These are phyloP conservation scores for Boloria selene DNA, from an alignment of 2,888 invertebrate species.

Conservation along the genomic window DNA sequence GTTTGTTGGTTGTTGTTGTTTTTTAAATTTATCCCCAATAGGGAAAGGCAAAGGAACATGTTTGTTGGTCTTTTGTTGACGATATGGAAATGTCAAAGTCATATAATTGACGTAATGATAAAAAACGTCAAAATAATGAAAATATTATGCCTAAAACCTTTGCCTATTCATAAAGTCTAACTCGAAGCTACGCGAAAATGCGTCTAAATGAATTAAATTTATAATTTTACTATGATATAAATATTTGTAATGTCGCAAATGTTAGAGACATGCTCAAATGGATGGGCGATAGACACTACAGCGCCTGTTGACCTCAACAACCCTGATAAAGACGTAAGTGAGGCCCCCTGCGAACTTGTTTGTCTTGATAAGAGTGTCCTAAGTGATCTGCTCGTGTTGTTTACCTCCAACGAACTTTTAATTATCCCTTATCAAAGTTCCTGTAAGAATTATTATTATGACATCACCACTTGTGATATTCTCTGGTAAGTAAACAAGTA, in stretches of 20 bases:
- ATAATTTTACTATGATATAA: slow-evolving; percentile 36
- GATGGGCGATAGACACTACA: slow-evolving; percentile 76
- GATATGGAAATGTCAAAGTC: too few species aligned
- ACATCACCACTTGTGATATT: slow-evolving; percentile 48
- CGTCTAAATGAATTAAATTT: slow-evolving; percentile 33
- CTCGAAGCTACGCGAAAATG: slow-evolving; percentile 21
- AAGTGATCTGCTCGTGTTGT: slow-evolving; percentile 38
- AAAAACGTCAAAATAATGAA: too few species aligned
- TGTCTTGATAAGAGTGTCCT: slow-evolving; percentile 57
- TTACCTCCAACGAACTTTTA: slow-evolving; percentile 40
- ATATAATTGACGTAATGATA: too few species aligned
- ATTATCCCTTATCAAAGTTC: slow-evolving; percentile 38
- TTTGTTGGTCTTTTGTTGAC: too few species aligned
- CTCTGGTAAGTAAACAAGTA: slow-evolving; percentile 39
- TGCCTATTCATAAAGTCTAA: too few species aligned
- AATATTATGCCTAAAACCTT: background rate
- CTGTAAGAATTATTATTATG: slow-evolving; percentile 50
- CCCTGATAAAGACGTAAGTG: slow-evolving; percentile 74
- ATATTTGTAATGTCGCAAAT: slow-evolving; percentile 59
- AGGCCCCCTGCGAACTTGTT: slow-evolving; percentile 77
- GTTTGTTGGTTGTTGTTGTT: too few species aligned
- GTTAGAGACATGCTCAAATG: slow-evolving; percentile 61
- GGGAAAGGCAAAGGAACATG: too few species aligned
- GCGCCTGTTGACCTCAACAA: slow-evolving; percentile 71
- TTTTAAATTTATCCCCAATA: too few species aligned